Conservation (phyloP, 2,113 vertebrate species). For the Sciurus niger region DNA sequence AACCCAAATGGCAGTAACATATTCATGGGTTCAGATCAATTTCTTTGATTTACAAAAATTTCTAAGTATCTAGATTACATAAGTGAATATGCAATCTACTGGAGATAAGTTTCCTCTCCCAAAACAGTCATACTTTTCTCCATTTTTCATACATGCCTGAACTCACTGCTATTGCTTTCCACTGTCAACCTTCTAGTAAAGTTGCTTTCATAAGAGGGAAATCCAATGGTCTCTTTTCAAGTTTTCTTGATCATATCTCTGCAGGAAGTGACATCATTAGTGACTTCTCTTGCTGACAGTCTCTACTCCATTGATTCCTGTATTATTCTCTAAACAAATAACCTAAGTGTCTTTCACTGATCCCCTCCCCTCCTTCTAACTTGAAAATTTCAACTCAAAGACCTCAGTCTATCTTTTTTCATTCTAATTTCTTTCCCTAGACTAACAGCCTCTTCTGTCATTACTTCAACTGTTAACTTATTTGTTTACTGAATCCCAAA, state of each 20-base stretch:
- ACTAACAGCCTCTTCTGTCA: background rate
- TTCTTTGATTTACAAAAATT: background rate
- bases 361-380: background rate
- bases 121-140: background rate
- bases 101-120: background rate
- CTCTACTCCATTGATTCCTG: background rate
- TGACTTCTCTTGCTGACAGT: background rate
- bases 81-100: background rate
- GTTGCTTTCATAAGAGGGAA: background rate
- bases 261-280: background rate
- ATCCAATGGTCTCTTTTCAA: slow-evolving; percentile 1
- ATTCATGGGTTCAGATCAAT: background rate
- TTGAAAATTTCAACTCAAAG: background rate
- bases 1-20: background rate
- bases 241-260: background rate
- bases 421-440: background rate
- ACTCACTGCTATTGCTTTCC: background rate
- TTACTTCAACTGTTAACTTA: background rate
- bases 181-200: background rate
- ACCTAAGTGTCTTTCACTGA: background rate
- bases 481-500: background rate
- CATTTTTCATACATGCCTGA: background rate
- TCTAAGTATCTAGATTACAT: background rate
- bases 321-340: background rate
- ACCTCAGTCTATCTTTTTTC: background rate